phyloP scores from a whole-genome alignment of 2,113 vertebrate genomes.

The Gymnogyps californianus region DNA sequence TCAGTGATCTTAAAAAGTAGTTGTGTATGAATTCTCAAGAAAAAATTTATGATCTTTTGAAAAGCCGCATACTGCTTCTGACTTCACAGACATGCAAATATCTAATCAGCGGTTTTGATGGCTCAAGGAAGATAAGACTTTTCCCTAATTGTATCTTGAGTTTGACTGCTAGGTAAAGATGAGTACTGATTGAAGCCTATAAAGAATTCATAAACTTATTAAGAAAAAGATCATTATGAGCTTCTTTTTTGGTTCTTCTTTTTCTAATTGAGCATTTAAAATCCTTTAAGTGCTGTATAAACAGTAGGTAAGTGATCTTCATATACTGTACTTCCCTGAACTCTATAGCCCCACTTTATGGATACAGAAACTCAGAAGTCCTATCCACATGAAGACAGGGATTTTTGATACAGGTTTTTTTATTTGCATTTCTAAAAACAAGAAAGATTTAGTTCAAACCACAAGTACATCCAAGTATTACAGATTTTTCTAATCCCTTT shows the following conservation, averaged over 20 bases:
- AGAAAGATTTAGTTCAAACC: background rate
- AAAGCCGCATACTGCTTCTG: background rate
- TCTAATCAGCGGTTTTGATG: background rate
- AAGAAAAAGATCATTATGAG: background rate
- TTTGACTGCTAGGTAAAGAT: background rate
- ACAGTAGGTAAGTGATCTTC: background rate
- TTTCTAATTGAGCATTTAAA: background rate
- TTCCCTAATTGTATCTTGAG: background rate
- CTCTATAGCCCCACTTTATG: background rate
- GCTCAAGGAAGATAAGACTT: background rate
- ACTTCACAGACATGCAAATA: background rate
- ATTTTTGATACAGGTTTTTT: background rate
- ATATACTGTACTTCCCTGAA: background rate
- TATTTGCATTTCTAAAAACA: background rate
- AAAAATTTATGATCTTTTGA: background rate
- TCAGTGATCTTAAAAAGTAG: background rate
- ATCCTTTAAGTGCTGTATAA: background rate
- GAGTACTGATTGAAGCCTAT: background rate
- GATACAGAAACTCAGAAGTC: background rate
- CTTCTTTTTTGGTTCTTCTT: background rate
- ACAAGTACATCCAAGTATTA: background rate
- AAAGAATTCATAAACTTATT: background rate
- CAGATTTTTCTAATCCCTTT: background rate
- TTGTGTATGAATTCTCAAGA: background rate
- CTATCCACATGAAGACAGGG: accelerated